Percentiles rank a stretch among this genome's conserved stretches.
Evolutionary conservation across 1,140 invertebrate genomes (phyloP).

Genomic region (Homarus americanus): DNA sequence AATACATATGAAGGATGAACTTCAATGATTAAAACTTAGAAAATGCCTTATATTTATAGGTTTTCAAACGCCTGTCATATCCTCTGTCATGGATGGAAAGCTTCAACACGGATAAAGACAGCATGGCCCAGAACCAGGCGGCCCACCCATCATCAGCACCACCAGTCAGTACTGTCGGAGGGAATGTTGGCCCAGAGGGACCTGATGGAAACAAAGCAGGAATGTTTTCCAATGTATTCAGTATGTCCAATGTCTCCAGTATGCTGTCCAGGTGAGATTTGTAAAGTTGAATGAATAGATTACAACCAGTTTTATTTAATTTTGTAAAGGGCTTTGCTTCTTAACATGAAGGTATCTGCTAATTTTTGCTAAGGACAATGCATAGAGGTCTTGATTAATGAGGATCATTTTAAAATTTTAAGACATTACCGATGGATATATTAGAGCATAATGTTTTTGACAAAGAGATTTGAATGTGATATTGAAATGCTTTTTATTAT

Average conservation of each 20-base stretch:
- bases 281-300: background rate
- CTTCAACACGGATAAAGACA: conserved; percentile 77
- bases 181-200: background rate
- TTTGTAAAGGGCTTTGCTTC: conserved; percentile 24
- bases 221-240: conserved; percentile 73
- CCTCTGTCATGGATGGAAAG: conserved; percentile 96
- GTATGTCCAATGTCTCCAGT: conserved; percentile 74
- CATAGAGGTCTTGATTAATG: too few relatives aligned
- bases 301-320: background rate
- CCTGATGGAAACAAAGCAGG: conserved; percentile 60
- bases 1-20: too few relatives aligned
- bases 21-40: too few relatives aligned
- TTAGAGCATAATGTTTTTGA: too few relatives aligned
- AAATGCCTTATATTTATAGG: too few relatives aligned
- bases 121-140: conserved; percentile 79
- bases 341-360: conserved; percentile 10
- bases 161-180: conserved; percentile 22
- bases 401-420: too few relatives aligned
- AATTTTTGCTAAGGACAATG: background rate
- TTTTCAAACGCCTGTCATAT: conserved; percentile 93
- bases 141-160: conserved; percentile 78
- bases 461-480: background rate
- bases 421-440: too few relatives aligned
- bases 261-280: conserved; percentile 74
- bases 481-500: background rate